Percentiles rank a stretch among this genome's conserved stretches.
phyloP scores from a whole-genome alignment of 2,113 vertebrate genomes.

The Nicator chloris region DNA sequence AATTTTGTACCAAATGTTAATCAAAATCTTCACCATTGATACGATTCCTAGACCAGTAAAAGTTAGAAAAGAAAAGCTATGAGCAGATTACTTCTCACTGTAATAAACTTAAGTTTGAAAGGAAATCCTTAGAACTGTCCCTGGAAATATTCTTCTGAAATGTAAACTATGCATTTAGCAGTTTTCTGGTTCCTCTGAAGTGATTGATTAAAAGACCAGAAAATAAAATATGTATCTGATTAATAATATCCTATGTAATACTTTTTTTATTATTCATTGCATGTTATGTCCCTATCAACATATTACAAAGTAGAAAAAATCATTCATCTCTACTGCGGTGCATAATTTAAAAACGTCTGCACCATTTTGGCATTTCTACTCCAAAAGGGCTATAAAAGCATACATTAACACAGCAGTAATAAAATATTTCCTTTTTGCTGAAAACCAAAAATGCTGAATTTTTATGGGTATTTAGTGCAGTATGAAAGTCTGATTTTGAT shows the following conservation, averaged over 20 bases:
- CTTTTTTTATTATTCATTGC: background rate
- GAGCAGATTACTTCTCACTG: background rate
- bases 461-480: background rate
- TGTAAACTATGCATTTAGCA: background rate
- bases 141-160: background rate
- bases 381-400: background rate
- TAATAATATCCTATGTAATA: background rate
- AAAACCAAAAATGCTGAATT: background rate
- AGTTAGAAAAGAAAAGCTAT: background rate
- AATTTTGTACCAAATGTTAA: background rate
- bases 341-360: background rate
- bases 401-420: background rate
- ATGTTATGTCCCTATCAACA: background rate
- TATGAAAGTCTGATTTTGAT: background rate
- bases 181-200: background rate
- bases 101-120: background rate
- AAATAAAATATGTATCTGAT: background rate
- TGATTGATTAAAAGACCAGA: background rate
- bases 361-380: background rate
- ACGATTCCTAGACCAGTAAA: background rate
- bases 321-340: background rate
- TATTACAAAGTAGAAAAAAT: background rate
- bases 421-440: background rate
- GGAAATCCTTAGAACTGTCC: background rate
- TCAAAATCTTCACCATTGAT: background rate